These are phyloP conservation scores for Sphenodon punctatus DNA, from an alignment of 2,797 vertebrate species.

Conservation along the genomic window DNA sequence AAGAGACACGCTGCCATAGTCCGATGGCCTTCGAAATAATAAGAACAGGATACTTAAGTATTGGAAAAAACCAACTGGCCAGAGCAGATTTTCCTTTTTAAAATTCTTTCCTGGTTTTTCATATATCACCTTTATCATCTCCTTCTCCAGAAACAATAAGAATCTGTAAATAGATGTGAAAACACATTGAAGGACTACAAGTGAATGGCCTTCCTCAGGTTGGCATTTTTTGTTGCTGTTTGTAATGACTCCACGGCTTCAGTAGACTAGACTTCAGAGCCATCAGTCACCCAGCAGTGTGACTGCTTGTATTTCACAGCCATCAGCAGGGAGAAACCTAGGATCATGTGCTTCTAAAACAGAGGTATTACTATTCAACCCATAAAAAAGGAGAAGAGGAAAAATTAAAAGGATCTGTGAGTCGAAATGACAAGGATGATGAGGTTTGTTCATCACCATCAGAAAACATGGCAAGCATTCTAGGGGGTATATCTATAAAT, in stretches of 20 bases:
- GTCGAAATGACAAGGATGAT: fast-evolving
- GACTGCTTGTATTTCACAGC: not conserved
- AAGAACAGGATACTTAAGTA: constrained; percentile 7
- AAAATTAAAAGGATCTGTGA: not conserved
- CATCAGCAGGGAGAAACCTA: not conserved
- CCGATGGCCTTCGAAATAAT: not conserved
- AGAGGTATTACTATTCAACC: not conserved
- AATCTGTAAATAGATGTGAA: fast-evolving
- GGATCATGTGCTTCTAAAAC: not conserved
- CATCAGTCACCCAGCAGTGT: not conserved
- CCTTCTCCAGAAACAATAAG: not conserved
- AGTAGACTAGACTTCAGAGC: not conserved
- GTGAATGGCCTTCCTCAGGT: not conserved
- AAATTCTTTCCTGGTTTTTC: constrained; percentile 6
- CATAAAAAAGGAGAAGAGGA: not conserved
- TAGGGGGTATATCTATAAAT: fast-evolving
- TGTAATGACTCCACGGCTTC: not conserved
- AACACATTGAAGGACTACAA: not conserved
- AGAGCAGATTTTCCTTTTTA: constrained; percentile 34
- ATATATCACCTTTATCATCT: not conserved
- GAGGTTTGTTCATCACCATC: not conserved
- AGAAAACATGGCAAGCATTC: fast-evolving
- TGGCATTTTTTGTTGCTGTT: constrained; percentile 11
- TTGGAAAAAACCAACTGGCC: not conserved
- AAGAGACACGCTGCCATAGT: not conserved